Base-by-base conservation (phyloP, 2,888 invertebrate species). In the Stenurella melanura region DNA sequence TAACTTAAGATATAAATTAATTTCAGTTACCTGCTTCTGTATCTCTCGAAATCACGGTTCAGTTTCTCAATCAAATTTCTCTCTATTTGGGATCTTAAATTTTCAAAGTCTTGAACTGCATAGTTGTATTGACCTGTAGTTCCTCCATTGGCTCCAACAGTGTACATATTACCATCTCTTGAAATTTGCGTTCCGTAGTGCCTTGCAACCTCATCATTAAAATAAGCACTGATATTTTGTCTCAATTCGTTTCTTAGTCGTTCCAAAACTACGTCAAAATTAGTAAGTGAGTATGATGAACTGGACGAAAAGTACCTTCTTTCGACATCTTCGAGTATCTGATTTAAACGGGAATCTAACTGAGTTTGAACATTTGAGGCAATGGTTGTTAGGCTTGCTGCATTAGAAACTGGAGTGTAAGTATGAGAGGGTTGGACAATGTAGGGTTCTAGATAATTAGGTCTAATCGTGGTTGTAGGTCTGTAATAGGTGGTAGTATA, bases 141-240 rank as follows among this genome's bases (percentile, higher is more conserved):
- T 5, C 84, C 79, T 11, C 86, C 85, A 60, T 75, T 79, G 1
- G 84, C 71, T 18, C 85, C 82, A 12, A 84, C 78, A 50, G 82
- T 85, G 67, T 87, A 88, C 78, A 85, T 83, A 66, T 87, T 85
- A 4, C 85, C 85, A 66, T 86, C 85, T 58, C 83, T 82, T 74
- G 84, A 79, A 26, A 85, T 79, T 81, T 89, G 88, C n/a, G 76
- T 83, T 4, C 89, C 89, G 75, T 89, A 89, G 34, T 86, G 84
- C 38, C 81, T 83, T 15, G 83, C 76, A 21, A 89, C 80, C 76
- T 88, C 84, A 34, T 86, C 85, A 56, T 89, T 84, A n/a, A 89
- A 77, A 2, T 83, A 75, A 58, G 81, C 80, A 6, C 88, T 88
- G 17, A 89, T 74, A 74, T 89, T 89, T 34, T 83, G 81, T 67